Evolutionary conservation across 2,888 invertebrate species (phyloP), one percentile per base, ranked within the genome.

Genomic region (Lasioglossum marginatum): DNA sequence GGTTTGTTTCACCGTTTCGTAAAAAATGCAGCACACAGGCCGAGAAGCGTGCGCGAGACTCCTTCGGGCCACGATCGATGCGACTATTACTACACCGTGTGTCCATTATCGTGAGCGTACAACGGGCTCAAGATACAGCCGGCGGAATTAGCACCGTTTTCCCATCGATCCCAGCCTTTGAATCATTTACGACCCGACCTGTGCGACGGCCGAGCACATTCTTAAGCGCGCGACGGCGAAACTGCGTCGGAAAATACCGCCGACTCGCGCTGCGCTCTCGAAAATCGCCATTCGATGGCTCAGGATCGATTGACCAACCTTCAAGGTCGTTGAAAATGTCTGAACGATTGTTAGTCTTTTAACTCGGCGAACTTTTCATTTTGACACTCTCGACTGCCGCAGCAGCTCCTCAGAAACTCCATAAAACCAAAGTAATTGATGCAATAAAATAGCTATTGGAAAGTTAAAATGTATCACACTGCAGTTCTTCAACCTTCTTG

Each of bases 81-180:
- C 85, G 76, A 80, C 80, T 84, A 74, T 85, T 85, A 84, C 85
- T 84, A 81, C 85, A 60, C 72, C 52, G 77, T 68, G 76, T 77
- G 80, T 80, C 80, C 77, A 74, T 84, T 81, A 81, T 84, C 73
- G 76, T 63, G 48, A 77, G 57, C 75, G 79, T 82, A 79, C 78
- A 37, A 52, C 52, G 23, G 52, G 60, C 73, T 48, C 77, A 73
- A 85, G 86, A 82, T 78, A 85, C 85, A 76, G 66, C 74, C 45
- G 82, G 76, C 57, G 86, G 86, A 87, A 86, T 87, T 87, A 87
- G 86, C 86, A 63, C 86, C 82, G 86, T 72, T 86, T 85, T 85
- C 66, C 73, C 86, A 87, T 87, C 86, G 86, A 87, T 87, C 82
- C 68, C 34, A 63, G 0, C n/a, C 68, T 70, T 48, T 87, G 86